Percentiles rank a stretch among this genome's conserved stretches.
phyloP scores from a whole-genome alignment of 2,113 vertebrate species.

The Hippocampus comes region DNA sequence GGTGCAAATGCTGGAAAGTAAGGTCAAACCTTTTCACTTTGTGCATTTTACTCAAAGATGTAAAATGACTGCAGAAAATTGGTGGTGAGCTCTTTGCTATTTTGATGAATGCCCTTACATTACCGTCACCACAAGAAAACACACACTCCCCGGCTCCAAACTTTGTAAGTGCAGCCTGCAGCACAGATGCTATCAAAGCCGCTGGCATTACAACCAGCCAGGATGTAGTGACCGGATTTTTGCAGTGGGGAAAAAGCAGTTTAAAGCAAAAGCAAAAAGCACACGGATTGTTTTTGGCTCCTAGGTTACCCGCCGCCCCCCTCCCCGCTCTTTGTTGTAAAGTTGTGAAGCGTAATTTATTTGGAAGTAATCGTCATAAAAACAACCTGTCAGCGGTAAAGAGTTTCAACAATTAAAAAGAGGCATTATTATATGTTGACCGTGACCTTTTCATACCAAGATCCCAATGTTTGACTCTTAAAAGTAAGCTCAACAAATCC shows the following conservation, averaged over 20 bases:
- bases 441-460: conserved; percentile 48
- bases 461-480: conserved; percentile 60
- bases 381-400: neutral
- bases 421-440: neutral
- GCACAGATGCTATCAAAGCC: conserved; percentile 46
- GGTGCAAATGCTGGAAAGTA: neutral
- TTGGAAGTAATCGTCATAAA: neutral
- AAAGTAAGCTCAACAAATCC: conserved; percentile 5
- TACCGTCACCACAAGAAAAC: conserved; percentile 14
- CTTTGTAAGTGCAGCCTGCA: conserved; percentile 20
- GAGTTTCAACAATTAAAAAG: neutral
- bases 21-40: neutral
- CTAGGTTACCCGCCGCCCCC: neutral
- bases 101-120: conserved; percentile 18
- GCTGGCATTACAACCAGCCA: conserved; percentile 22
- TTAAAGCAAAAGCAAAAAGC: neutral
- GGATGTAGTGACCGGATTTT: conserved; percentile 13
- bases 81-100: conserved; percentile 5
- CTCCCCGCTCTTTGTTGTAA: neutral
- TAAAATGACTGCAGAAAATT: neutral
- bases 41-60: neutral
- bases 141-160: conserved; percentile 5
- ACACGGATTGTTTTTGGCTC: neutral
- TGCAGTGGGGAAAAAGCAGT: conserved; percentile 13
- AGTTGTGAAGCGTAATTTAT: neutral